These are phyloP conservation scores for Loxodonta africana DNA, from an alignment of 2,113 vertebrate genomes.

Conservation along the genomic window DNA sequence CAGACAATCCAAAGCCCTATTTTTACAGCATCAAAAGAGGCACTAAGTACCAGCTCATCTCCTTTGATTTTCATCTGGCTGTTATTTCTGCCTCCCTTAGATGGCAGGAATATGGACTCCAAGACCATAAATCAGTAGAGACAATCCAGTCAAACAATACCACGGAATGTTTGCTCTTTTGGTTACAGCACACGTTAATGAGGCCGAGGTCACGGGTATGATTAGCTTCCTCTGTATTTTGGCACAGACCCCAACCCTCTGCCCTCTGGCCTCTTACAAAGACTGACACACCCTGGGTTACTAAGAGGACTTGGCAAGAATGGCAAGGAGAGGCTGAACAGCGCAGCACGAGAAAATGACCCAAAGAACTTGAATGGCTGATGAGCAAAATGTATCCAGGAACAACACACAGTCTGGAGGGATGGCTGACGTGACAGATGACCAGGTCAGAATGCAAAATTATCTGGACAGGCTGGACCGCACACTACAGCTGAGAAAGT, in stretches of 20 bases:
- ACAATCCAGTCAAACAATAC: constrained; percentile 69
- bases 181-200: constrained; percentile 71
- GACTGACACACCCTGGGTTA: constrained; percentile 12
- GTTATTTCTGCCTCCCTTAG: not conserved
- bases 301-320: constrained; percentile 4
- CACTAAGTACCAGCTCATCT: not conserved
- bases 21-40: not conserved
- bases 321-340: not conserved
- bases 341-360: not conserved
- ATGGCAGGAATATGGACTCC: not conserved
- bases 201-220: constrained; percentile 63
- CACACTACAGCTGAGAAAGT: not conserved
- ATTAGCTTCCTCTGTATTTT: constrained; percentile 78
- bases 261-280: constrained; percentile 2
- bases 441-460: not conserved
- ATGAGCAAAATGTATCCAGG: not conserved
- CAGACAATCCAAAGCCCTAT: not conserved
- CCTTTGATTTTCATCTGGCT: not conserved
- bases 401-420: not conserved
- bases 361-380: not conserved
- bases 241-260: constrained; percentile 59
- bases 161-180: not conserved
- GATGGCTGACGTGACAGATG: not conserved
- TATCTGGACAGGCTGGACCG: not conserved
- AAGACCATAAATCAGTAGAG: constrained; percentile 37